phyloP scores from a whole-genome alignment of 2,888 invertebrate genomes.

The Platynereis dumerilii region DNA sequence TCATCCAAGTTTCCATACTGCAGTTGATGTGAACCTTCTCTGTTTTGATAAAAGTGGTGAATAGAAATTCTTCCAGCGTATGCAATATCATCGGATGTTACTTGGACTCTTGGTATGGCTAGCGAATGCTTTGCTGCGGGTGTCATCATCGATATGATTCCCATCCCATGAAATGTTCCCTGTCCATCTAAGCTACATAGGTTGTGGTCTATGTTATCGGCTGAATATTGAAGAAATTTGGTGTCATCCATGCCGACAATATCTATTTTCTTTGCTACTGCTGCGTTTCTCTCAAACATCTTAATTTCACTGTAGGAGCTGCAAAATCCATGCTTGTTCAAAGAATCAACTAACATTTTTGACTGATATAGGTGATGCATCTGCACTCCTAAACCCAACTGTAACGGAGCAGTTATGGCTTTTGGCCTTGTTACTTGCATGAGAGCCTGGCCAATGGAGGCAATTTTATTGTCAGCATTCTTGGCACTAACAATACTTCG shows the following conservation, averaged over 20 bases:
- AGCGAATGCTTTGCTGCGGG: too few relatives aligned
- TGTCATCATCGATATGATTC: too few relatives aligned
- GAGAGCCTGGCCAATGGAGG: constrained; percentile 2
- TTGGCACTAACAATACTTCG: background rate
- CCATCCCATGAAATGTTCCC: too few relatives aligned
- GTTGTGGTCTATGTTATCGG: too few relatives aligned
- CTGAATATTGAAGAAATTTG: background rate
- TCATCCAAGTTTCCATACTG: too few relatives aligned
- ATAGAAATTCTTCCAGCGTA: too few relatives aligned
- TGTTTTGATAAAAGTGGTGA: too few relatives aligned
- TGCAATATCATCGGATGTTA: too few relatives aligned
- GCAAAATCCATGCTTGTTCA: background rate
- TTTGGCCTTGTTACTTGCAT: constrained; percentile 5
- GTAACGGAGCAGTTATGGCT: background rate
- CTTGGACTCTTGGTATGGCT: too few relatives aligned
- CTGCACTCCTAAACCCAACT: background rate
- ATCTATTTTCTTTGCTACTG: background rate
- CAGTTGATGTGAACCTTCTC: too few relatives aligned
- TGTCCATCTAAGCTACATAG: too few relatives aligned
- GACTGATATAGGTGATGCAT: background rate
- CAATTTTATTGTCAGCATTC: background rate
- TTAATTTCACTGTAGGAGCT: background rate
- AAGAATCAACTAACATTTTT: background rate
- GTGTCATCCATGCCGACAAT: too few relatives aligned
- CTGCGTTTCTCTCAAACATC: background rate